These are phyloP conservation scores for Nycticorax nycticorax DNA, from an alignment of 2,113 vertebrate genomes.

Conservation along the genomic window DNA sequence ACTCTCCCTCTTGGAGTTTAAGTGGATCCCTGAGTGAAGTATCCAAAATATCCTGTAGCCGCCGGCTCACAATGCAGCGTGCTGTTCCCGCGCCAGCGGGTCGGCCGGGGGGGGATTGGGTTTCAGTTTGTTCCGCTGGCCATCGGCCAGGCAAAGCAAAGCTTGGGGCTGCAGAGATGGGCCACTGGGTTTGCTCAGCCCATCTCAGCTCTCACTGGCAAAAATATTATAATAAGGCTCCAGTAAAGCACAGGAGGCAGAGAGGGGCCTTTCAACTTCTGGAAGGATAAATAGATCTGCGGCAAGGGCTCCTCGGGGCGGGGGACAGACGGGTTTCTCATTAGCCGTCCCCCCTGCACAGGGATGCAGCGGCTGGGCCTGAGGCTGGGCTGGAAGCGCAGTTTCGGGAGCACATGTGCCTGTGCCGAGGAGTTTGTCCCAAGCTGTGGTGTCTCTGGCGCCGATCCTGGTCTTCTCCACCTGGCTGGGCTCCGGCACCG, in stretches of 20 bases:
- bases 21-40: conserved; percentile 72
- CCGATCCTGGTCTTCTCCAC: neutral
- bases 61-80: conserved; percentile 51
- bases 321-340: conserved; percentile 65
- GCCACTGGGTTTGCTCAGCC: conserved; percentile 47
- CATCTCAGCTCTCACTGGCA: conserved; percentile 55
- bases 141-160: conserved; percentile 74
- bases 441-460: neutral
- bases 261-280: conserved; percentile 24
- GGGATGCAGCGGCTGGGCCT: neutral
- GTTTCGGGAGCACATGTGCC: neutral
- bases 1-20: conserved; percentile 63
- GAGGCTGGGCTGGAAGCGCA: neutral
- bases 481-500: neutral
- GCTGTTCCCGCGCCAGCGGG: conserved; percentile 65
- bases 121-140: conserved; percentile 69
- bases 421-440: neutral
- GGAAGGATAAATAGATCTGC: conserved; percentile 9
- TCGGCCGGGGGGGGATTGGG: conserved; percentile 59
- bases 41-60: conserved; percentile 49
- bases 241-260: conserved; percentile 59
- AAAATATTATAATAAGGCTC: conserved; percentile 50
- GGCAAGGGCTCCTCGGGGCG: fast-evolving
- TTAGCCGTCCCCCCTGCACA: neutral
- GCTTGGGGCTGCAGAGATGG: conserved; percentile 44